Percentiles rank a stretch among this genome's conserved stretches.
Evolutionary conservation across 2,888 invertebrate species (phyloP).

Genomic region (Eucera pruinosa): DNA sequence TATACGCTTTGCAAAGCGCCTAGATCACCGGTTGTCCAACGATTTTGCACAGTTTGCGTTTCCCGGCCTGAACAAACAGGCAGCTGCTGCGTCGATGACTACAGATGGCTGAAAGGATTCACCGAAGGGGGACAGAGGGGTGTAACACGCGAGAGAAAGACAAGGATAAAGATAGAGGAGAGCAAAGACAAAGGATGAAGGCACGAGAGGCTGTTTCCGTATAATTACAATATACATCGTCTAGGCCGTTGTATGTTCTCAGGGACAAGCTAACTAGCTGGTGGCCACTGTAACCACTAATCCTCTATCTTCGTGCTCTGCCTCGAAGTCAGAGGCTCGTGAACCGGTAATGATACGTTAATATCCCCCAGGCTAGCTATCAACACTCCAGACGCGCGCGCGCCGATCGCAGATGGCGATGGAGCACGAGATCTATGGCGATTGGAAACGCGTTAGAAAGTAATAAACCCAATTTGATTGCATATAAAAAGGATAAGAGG

Average conservation of each 20-base stretch:
- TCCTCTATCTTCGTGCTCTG: constrained; percentile 43
- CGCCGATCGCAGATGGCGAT: constrained; percentile 37
- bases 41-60: constrained; percentile 55
- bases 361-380: constrained; percentile 78
- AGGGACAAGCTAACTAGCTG: constrained; percentile 72
- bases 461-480: neutral
- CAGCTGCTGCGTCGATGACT: constrained; percentile 34
- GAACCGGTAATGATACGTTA: constrained; percentile 78
- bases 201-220: constrained; percentile 62
- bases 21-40: constrained; percentile 38
- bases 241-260: constrained; percentile 67
- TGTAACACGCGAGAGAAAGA: constrained; percentile 9
- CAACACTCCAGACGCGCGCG: constrained; percentile 62
- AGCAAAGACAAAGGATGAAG: constrained; percentile 49
- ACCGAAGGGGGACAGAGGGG: constrained; percentile 6
- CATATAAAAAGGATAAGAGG: neutral
- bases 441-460: neutral
- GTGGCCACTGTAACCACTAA: constrained; percentile 49
- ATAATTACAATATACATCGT: constrained; percentile 79
- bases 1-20: constrained; percentile 28
- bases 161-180: neutral
- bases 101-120: constrained; percentile 48
- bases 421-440: neutral
- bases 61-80: constrained; percentile 52
- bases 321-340: constrained; percentile 46